phyloP scores from a whole-genome alignment of 2,113 vertebrate species.

The Orthochromis malagaraziensis region DNA sequence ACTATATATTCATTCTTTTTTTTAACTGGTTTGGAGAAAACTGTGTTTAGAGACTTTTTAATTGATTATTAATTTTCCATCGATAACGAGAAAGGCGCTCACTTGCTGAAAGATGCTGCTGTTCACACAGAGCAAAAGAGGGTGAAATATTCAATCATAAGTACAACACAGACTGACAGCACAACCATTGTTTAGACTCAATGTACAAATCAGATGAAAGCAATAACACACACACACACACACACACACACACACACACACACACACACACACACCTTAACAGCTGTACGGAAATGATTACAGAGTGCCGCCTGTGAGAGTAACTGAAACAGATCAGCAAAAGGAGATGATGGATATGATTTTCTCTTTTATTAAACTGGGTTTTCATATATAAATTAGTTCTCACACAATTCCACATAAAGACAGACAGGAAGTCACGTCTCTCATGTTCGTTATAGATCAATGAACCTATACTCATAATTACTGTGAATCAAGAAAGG shows the following conservation, averaged over 20 bases:
- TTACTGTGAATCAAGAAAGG: constrained; percentile 19
- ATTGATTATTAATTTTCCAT: neutral
- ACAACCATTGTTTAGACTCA: constrained; percentile 14
- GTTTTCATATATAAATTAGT: neutral
- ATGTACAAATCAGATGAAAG: constrained; percentile 1
- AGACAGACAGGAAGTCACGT: neutral
- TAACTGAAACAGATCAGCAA: neutral
- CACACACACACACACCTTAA: neutral
- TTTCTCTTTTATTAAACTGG: neutral
- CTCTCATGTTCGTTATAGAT: neutral
- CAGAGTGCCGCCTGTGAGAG: neutral
- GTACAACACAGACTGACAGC: neutral
- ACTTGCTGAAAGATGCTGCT: neutral
- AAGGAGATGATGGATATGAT: neutral
- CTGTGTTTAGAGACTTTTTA: neutral
- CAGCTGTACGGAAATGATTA: neutral
- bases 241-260: neutral
- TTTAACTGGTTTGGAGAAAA: neutral
- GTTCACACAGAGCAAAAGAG: neutral
- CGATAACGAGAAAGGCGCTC: neutral
- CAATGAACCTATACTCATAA: neutral
- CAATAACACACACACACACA: constrained; percentile 29
- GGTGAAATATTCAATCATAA: neutral
- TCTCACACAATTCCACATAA: neutral
- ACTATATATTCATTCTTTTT: neutral